Evolutionary conservation across 2,113 vertebrate genomes (phyloP).

Genomic region (Oreocharis arfaki): DNA sequence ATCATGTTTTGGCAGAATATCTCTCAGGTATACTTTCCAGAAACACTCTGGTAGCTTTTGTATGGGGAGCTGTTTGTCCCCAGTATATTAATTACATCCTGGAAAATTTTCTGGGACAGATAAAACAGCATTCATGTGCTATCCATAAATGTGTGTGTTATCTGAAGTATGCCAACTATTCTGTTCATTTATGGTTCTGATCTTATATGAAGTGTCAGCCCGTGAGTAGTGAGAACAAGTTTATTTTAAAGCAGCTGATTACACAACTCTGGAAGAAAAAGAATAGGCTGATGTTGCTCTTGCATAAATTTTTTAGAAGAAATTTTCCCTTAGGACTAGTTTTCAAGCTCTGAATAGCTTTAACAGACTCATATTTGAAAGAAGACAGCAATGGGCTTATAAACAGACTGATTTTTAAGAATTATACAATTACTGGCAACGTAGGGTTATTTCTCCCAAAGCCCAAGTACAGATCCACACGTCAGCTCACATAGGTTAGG

Average conservation of each 20-base stretch:
- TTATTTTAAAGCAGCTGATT: slow-evolving; percentile 19
- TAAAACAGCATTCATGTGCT: neutral
- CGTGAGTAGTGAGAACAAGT: neutral
- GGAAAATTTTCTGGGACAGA: neutral
- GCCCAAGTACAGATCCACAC: neutral
- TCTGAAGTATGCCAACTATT: slow-evolving; percentile 4
- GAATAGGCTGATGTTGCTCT: neutral
- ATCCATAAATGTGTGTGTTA: neutral
- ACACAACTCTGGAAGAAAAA: neutral
- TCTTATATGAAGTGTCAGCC: neutral
- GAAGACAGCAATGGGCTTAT: neutral
- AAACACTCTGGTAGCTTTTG: neutral
- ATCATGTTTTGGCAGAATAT: neutral
- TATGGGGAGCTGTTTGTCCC: neutral
- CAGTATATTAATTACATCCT: neutral
- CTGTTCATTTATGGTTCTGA: neutral
- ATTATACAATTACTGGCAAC: neutral
- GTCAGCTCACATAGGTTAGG: neutral
- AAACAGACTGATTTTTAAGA: neutral
- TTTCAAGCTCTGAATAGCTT: neutral
- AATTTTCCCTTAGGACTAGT: neutral
- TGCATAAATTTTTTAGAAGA: neutral
- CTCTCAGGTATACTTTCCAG: neutral
- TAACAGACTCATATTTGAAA: neutral
- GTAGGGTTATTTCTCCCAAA: neutral